A percentile compares a stretch with the other conserved stretches of the same genome.
Evolutionary conservation across 2,888 invertebrate genomes (phyloP).

Genomic region (Sarcophaga carnaria): DNA sequence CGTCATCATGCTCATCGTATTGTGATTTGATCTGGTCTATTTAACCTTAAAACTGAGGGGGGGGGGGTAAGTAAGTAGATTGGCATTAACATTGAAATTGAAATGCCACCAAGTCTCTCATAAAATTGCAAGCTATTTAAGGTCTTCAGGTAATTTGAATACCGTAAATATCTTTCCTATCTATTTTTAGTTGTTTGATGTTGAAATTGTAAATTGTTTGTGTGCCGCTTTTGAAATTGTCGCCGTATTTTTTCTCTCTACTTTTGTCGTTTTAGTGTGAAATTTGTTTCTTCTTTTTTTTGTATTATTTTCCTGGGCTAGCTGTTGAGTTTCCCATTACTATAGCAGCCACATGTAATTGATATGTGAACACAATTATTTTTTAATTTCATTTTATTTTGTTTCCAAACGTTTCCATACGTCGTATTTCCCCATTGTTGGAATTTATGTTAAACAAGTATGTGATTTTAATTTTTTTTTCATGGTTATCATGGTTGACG

Average conservation of each 20-base stretch:
- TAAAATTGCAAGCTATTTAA: constrained; percentile 50
- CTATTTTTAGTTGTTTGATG: constrained; percentile 22
- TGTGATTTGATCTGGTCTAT: constrained; percentile 49
- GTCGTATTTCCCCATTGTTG: constrained; percentile 40
- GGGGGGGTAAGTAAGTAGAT: constrained; percentile 23
- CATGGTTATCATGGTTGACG: constrained; percentile 24
- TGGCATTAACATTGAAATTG: constrained; percentile 61
- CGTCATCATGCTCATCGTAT: too few relatives aligned
- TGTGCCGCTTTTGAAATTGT: background rate
- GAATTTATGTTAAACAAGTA: constrained; percentile 46
- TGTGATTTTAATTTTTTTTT: constrained; percentile 25
- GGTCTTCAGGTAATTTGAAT: constrained; percentile 63
- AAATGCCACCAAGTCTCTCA: background rate
- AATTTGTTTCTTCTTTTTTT: background rate
- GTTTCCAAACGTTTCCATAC: background rate
- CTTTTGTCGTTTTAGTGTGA: constrained; percentile 41
- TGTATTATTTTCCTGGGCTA: constrained; percentile 21
- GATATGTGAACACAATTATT: constrained; percentile 30
- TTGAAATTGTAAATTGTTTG: constrained; percentile 4
- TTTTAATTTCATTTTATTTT: background rate
- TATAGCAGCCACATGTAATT: constrained; percentile 29
- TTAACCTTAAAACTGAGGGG: constrained; percentile 53
- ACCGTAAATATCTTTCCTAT: constrained; percentile 14
- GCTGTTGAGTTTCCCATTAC: constrained; percentile 29
- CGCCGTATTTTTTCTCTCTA: background rate